Percentiles rank a stretch among this genome's conserved stretches.
Evolutionary conservation across 2,888 invertebrate species (phyloP).

Genomic region (Dichetophora obliterata): DNA sequence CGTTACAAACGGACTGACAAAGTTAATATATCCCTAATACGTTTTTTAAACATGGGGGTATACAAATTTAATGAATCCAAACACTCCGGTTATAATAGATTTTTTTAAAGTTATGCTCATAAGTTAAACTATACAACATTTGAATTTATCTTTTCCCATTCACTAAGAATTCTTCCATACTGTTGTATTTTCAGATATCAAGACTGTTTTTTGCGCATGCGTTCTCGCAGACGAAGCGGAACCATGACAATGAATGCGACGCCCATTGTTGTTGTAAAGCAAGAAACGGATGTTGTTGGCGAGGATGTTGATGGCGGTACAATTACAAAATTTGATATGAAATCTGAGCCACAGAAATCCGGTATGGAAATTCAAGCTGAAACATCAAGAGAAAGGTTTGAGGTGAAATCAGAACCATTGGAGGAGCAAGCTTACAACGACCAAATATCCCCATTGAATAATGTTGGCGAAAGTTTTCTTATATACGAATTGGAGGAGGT

Average conservation of each 20-base stretch:
- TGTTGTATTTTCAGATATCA: neutral
- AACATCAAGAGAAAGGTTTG: too few species aligned
- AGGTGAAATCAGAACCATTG: conserved; percentile 1
- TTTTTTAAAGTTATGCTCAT: too few species aligned
- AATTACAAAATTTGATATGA: neutral
- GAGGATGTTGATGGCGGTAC: neutral
- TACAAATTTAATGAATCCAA: too few species aligned
- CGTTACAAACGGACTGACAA: too few species aligned
- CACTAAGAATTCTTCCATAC: neutral
- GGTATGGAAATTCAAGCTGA: too few species aligned
- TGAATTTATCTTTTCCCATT: too few species aligned
- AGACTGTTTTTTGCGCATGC: neutral
- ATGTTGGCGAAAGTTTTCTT: conserved; percentile 40
- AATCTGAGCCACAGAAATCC: neutral
- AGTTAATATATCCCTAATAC: too few species aligned
- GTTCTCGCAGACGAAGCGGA: neutral
- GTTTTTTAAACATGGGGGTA: too few species aligned
- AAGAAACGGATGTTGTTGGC: neutral
- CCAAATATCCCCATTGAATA: neutral
- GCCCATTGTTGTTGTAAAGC: neutral
- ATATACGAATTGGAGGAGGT: conserved; percentile 44
- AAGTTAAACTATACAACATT: too few species aligned
- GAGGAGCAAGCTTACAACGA: conserved; percentile 35
- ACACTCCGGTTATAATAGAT: too few species aligned
- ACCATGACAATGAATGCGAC: neutral